Conservation (phyloP, 2,113 vertebrate species). For the Aspidoscelis tigris region DNA sequence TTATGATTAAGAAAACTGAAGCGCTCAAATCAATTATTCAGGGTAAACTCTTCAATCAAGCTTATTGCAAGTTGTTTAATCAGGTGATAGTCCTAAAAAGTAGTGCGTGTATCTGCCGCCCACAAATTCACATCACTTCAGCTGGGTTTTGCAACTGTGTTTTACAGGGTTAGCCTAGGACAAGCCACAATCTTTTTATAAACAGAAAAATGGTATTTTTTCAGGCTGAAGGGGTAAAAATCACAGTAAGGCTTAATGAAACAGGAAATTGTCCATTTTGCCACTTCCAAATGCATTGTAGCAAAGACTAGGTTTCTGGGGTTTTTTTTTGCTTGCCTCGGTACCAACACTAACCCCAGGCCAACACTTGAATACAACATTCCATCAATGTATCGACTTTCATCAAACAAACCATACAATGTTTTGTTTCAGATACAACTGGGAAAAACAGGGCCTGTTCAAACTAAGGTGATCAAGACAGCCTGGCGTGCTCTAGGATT, state of each 20-base stretch:
- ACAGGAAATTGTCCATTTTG: not conserved
- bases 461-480: no score
- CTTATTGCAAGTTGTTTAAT: not conserved
- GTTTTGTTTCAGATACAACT: not conserved
- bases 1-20: not conserved
- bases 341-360: not conserved
- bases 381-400: not conserved
- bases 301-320: not conserved
- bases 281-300: not conserved
- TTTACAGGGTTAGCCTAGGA: not conserved
- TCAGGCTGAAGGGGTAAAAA: slow-evolving; percentile 10
- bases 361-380: not conserved
- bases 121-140: not conserved
- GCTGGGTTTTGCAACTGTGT: not conserved
- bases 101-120: not conserved
- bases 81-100: not conserved
- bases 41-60: not conserved
- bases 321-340: not conserved
- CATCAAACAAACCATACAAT: not conserved
- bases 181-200: not conserved
- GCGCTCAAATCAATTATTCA: not conserved
- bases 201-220: not conserved
- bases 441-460: no score
- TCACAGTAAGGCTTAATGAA: slow-evolving; percentile 5
- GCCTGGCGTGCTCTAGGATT: no score